These are phyloP conservation scores for Tenthredo distinguenda DNA, from an alignment of 2,888 invertebrate genomes.

Conservation along the genomic window DNA sequence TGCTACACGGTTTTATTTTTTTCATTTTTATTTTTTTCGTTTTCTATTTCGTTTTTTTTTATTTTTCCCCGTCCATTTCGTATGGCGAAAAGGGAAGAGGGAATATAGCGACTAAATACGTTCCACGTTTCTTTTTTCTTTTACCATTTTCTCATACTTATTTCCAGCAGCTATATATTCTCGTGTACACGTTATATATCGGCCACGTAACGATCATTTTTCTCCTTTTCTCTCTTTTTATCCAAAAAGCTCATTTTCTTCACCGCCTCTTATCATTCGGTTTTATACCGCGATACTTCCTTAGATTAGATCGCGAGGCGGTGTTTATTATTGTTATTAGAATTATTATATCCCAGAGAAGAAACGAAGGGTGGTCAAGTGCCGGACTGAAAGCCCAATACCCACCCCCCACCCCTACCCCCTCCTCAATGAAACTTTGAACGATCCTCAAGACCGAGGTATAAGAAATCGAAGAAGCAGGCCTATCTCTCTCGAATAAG, in stretches of 20 bases:
- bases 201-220: too few species aligned
- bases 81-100: not conserved
- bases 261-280: not conserved
- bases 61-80: not conserved
- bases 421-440: not conserved
- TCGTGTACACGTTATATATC: too few species aligned
- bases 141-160: too few species aligned
- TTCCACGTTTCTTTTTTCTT: too few species aligned
- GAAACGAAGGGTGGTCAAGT: not conserved
- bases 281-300: not conserved
- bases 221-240: too few species aligned
- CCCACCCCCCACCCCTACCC: not conserved
- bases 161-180: too few species aligned
- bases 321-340: not conserved
- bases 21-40: not conserved
- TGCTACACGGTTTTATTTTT: not conserved
- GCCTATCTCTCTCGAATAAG: not conserved
- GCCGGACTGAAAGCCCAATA: not conserved
- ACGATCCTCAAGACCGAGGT: not conserved
- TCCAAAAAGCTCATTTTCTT: not conserved
- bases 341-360: not conserved
- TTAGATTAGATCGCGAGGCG: not conserved
- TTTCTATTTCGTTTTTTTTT: not conserved
- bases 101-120: not conserved
- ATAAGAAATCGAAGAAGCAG: not conserved